Percentiles rank a stretch among this genome's conserved stretches.
phyloP scores from a whole-genome alignment of 2,113 vertebrate species.

The Psittacara wagleri region DNA sequence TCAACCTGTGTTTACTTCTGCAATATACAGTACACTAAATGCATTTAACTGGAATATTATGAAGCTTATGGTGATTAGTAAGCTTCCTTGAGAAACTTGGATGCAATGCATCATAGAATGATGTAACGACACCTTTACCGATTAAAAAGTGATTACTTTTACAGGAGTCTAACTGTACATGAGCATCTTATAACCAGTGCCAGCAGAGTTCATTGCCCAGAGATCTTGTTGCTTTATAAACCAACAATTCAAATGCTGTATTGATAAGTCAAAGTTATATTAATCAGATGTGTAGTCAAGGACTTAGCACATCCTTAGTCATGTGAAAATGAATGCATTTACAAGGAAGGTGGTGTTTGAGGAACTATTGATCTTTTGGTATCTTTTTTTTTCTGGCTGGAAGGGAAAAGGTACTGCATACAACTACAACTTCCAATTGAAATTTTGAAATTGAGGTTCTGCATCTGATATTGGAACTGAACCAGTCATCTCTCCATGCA shows the following conservation, averaged over 20 bases:
- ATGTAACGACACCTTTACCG: not conserved
- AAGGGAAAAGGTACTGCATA: not conserved
- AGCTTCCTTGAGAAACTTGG: not conserved
- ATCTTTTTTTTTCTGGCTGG: not conserved
- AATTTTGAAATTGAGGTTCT: not conserved
- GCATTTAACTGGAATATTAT: not conserved
- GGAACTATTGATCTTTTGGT: not conserved
- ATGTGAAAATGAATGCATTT: not conserved
- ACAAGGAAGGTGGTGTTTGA: not conserved
- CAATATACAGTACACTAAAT: not conserved
- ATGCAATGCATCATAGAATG: not conserved
- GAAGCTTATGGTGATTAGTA: not conserved
- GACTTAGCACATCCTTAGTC: not conserved
- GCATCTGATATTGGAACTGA: not conserved
- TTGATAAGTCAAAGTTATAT: not conserved
- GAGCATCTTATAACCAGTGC: not conserved
- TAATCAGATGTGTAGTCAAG: not conserved
- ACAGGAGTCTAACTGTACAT: not conserved
- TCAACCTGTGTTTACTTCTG: constrained; percentile 2
- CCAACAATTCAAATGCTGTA: not conserved
- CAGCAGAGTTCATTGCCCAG: not conserved
- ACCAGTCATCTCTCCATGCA: not conserved
- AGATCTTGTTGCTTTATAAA: not conserved
- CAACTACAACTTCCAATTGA: not conserved
- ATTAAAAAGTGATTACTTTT: not conserved